These are phyloP conservation scores for Sternotherus odoratus DNA, from an alignment of 2,797 vertebrate genomes.

Conservation along the genomic window DNA sequence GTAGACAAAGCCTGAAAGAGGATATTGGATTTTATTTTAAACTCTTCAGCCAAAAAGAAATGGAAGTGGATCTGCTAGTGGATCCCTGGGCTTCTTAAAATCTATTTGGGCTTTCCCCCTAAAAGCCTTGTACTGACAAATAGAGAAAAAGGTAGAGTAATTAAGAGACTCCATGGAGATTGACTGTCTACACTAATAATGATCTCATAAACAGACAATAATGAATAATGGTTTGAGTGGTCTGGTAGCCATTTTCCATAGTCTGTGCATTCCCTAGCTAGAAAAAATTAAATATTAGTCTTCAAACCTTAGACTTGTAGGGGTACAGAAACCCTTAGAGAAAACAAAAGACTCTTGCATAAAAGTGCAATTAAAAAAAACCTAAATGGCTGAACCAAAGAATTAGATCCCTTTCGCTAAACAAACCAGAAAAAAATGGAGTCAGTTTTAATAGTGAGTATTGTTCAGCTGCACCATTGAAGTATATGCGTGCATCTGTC, in stretches of 20 bases:
- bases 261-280: background rate
- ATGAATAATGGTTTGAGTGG: background rate
- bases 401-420: constrained; percentile 25
- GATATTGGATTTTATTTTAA: background rate
- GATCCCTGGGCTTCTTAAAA: background rate
- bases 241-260: background rate
- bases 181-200: background rate
- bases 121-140: background rate
- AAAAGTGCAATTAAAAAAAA: background rate
- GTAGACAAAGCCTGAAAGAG: background rate
- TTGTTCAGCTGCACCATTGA: constrained; percentile 64
- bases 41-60: background rate
- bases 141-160: background rate
- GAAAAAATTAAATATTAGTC: background rate
- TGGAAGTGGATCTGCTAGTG: background rate
- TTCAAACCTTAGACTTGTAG: background rate
- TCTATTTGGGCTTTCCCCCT: constrained; percentile 10
- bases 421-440: constrained; percentile 43
- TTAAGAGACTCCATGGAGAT: background rate
- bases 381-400: constrained; percentile 14
- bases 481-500: constrained; percentile 66
- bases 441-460: constrained; percentile 54
- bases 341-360: background rate
- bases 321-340: background rate
- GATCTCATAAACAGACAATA: background rate